phyloP scores from a whole-genome alignment of 2,888 invertebrate genomes.

The Catocala fraxini region DNA sequence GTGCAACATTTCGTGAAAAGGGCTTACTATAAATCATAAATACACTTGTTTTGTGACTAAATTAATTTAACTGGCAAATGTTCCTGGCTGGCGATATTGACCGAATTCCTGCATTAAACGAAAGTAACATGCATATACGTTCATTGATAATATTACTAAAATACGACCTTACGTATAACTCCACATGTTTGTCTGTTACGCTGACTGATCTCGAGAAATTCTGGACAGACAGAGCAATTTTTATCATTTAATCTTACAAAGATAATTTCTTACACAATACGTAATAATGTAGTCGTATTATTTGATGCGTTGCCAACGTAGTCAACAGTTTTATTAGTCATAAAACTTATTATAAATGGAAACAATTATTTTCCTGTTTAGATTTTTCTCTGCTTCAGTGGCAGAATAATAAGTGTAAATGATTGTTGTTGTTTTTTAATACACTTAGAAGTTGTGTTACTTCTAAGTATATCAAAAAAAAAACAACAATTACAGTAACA shows the following conservation, averaged over 20 bases:
- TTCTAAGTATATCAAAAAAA: too few relatives aligned
- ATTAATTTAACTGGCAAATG: constrained; percentile 7
- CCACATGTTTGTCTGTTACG: too few relatives aligned
- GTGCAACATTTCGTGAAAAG: neutral
- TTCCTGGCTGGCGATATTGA: constrained; percentile 17
- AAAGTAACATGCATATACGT: constrained; percentile 5
- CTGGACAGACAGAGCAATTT: neutral
- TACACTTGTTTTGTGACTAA: neutral
- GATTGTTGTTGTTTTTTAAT: too few relatives aligned
- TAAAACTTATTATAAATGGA: neutral
- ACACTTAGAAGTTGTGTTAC: too few relatives aligned
- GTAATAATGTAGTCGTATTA: constrained; percentile 15
- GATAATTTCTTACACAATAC: neutral
- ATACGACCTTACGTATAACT: too few relatives aligned
- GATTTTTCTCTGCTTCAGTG: too few relatives aligned
- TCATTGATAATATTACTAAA: neutral
- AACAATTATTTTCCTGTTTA: too few relatives aligned
- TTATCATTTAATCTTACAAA: neutral
- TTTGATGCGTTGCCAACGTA: constrained; percentile 29
- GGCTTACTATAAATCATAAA: neutral
- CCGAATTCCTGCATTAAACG: constrained; percentile 14
- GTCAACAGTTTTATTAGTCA: constrained; percentile 7
- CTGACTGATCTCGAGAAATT: too few relatives aligned
- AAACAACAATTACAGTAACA: too few relatives aligned
- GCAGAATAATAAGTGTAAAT: too few relatives aligned